phyloP scores from a whole-genome alignment of 2,797 vertebrate genomes.

The Petrocephalus sullivani region DNA sequence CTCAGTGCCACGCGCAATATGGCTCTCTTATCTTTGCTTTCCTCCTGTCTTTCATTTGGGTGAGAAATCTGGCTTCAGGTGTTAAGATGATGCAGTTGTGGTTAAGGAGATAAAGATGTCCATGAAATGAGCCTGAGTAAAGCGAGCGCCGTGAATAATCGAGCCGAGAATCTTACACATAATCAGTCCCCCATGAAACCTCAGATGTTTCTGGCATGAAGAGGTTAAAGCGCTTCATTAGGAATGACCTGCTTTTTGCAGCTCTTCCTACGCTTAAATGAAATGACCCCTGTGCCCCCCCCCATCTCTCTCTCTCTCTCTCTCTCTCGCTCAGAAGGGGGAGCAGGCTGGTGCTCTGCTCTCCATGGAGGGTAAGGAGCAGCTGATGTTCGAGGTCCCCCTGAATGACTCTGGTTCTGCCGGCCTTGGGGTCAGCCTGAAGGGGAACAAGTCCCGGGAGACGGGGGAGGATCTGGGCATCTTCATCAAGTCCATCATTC shows the following conservation, averaged over 20 bases:
- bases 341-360: conserved; percentile 62
- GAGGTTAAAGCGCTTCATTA: conserved; percentile 40
- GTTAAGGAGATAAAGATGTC: conserved; percentile 28
- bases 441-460: conserved; percentile 94
- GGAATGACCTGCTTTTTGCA: conserved; percentile 28
- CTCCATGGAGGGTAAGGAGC: conserved; percentile 74
- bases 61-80: conserved; percentile 28
- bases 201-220: conserved; percentile 30
- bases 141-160: conserved; percentile 33
- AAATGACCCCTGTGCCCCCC: conserved; percentile 26
- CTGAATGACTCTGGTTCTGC: conserved; percentile 92
- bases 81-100: conserved; percentile 39
- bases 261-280: conserved; percentile 36
- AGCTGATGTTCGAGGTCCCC: conserved; percentile 91
- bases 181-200: conserved; percentile 37
- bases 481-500: conserved; percentile 97
- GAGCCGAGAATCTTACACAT: conserved; percentile 39
- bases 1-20: too few relatives aligned
- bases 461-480: conserved; percentile 90
- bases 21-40: conserved; percentile 39
- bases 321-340: conserved; percentile 68
- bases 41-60: conserved; percentile 40
- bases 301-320: conserved; percentile 14
- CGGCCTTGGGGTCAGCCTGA: conserved; percentile 90
- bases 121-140: conserved; percentile 24